Conservation (phyloP, 30 jellyfish, hydroid and myxozoan species). For the Sanderia malayensis region DNA sequence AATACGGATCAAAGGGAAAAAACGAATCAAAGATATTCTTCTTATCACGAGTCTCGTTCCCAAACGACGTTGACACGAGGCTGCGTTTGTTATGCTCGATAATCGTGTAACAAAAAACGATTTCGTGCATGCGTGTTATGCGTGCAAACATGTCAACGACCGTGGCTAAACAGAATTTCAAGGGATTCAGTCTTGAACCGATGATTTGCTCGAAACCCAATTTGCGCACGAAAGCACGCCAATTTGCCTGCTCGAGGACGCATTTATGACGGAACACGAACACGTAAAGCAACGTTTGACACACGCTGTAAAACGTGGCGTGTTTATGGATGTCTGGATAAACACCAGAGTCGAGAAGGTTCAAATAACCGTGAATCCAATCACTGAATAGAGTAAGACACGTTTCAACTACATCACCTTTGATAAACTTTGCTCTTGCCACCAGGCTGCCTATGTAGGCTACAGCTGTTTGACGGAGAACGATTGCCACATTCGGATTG, state of each 20-base stretch:
- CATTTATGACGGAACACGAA: constrained; percentile 60
- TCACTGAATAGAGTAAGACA: constrained; percentile 33
- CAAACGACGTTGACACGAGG: constrained; percentile 17
- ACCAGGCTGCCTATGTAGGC: constrained; percentile 72
- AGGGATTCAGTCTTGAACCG: constrained; percentile 70
- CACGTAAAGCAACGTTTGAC: constrained; percentile 77
- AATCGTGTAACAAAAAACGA: constrained; percentile 89
- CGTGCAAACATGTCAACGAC: constrained; percentile 89
- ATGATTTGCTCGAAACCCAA: constrained; percentile 69
- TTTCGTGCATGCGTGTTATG: constrained; percentile 77
- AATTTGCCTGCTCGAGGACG: constrained; percentile 43
- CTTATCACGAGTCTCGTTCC: constrained; percentile 9
- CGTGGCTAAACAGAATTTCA: constrained; percentile 70
- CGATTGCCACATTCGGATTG: constrained; percentile 67
- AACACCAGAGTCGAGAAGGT: constrained; percentile 59
- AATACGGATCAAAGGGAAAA: constrained; percentile 89
- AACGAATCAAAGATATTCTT: constrained; percentile 59
- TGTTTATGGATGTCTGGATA: constrained; percentile 61
- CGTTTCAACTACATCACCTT: constrained; percentile 27
- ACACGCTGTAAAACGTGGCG: constrained; percentile 72
- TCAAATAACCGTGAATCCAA: constrained; percentile 74
- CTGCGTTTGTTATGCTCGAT: constrained; percentile 81
- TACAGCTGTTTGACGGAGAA: constrained; percentile 65
- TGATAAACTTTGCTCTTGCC: constrained; percentile 70
- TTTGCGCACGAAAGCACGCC: constrained; percentile 42